These are phyloP conservation scores for Remorina albescens DNA, from an alignment of 2,797 vertebrate species.

Conservation along the genomic window DNA sequence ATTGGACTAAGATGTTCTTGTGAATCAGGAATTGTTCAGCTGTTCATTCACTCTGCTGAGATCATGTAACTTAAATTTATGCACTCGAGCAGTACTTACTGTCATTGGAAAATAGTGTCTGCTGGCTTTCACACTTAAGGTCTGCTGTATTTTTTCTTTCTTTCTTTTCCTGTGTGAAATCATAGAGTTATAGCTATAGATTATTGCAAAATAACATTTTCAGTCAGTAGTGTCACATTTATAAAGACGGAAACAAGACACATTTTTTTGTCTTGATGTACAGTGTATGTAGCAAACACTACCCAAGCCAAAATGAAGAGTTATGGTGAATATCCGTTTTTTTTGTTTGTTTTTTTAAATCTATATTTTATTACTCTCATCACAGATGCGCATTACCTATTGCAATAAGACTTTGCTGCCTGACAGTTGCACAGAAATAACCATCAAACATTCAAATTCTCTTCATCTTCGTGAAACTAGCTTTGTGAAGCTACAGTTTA, in stretches of 20 bases:
- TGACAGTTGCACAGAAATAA: slow-evolving; percentile 58
- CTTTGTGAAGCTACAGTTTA: slow-evolving; percentile 41
- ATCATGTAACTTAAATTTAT: slow-evolving; percentile 52
- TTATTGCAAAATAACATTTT: slow-evolving; percentile 37
- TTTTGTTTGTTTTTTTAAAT: too few species aligned
- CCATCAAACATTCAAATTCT: slow-evolving; percentile 46
- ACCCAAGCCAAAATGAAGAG: slow-evolving; percentile 79
- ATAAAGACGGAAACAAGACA: slow-evolving; percentile 44
- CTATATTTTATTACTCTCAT: slow-evolving; percentile 74
- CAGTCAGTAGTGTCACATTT: slow-evolving; percentile 63
- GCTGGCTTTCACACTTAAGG: slow-evolving; percentile 28
- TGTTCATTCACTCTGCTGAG: slow-evolving; percentile 67
- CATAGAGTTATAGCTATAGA: slow-evolving; percentile 30
- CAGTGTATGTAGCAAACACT: slow-evolving; percentile 84
- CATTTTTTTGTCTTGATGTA: slow-evolving; percentile 57
- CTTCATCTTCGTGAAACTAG: slow-evolving; percentile 47
- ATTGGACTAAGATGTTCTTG: slow-evolving; percentile 62
- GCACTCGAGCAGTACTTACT: slow-evolving; percentile 56
- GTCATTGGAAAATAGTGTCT: slow-evolving; percentile 30
- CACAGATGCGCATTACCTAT: slow-evolving; percentile 69
- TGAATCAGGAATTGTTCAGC: slow-evolving; percentile 68
- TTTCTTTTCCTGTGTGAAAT: slow-evolving; percentile 26
- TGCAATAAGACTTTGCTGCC: slow-evolving; percentile 77
- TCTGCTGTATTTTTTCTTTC: slow-evolving; percentile 21
- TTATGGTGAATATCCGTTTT: slow-evolving; percentile 63